These are phyloP conservation scores for Brachynemurus nebulosus DNA, from an alignment of 2,888 invertebrate species.

Conservation along the genomic window DNA sequence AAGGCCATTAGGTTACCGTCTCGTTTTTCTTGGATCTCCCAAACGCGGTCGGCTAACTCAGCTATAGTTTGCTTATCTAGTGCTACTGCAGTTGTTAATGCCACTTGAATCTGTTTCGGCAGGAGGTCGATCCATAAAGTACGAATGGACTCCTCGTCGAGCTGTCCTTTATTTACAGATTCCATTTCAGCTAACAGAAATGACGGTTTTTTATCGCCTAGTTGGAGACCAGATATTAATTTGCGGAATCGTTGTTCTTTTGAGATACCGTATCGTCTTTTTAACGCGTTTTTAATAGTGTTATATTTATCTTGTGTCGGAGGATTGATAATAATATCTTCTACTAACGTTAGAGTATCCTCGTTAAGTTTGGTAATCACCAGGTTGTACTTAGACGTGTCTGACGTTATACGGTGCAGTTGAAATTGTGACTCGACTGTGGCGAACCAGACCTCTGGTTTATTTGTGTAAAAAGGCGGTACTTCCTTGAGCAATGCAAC, in stretches of 20 bases:
- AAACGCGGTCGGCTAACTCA: neutral
- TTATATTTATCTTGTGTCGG: neutral
- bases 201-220: neutral
- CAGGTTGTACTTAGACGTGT: constrained; percentile 10
- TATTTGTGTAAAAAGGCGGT: constrained; percentile 8
- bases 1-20: too few species aligned
- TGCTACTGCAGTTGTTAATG: neutral
- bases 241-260: neutral
- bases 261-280: neutral
- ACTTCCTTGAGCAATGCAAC: too few species aligned
- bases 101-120: neutral
- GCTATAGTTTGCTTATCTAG: neutral
- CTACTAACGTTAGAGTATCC: neutral
- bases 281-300: neutral
- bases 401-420: constrained; percentile 6
- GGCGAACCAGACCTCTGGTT: constrained; percentile 12
- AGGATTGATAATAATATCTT: neutral
- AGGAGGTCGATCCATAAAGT: neutral
- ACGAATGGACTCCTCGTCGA: neutral
- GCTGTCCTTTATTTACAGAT: neutral
- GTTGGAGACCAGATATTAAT: neutral
- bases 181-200: neutral
- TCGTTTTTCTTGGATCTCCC: neutral
- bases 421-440: constrained; percentile 13
- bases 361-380: neutral